Evolutionary conservation across 2,888 invertebrate species (phyloP).

Genomic region (Bombylius major): DNA sequence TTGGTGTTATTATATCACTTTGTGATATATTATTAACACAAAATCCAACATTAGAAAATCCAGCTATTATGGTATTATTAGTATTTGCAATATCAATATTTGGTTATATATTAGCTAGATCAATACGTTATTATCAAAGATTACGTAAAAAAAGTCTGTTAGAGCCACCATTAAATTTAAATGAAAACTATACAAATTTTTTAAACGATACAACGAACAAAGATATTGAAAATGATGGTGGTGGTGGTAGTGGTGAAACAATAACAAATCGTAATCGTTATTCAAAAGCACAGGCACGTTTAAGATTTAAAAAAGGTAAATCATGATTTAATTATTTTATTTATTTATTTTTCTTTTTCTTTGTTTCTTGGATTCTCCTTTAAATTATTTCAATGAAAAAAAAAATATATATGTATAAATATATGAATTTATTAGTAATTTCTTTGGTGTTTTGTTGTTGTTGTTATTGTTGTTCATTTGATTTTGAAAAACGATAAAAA

Average conservation of each 20-base stretch:
- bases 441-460: too few relatives aligned
- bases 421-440: too few relatives aligned
- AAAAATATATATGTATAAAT: too few relatives aligned
- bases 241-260: slow-evolving; percentile 16
- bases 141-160: slow-evolving; percentile 41
- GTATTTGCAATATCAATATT: slow-evolving; percentile 53
- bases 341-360: neutral
- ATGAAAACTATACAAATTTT: slow-evolving; percentile 20
- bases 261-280: slow-evolving; percentile 38
- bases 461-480: too few relatives aligned
- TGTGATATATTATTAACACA: slow-evolving; percentile 53
- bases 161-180: slow-evolving; percentile 41
- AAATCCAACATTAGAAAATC: slow-evolving; percentile 53
- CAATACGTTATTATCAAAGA: slow-evolving; percentile 41
- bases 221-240: slow-evolving; percentile 20
- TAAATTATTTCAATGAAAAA: too few relatives aligned
- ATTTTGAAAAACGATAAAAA: too few relatives aligned
- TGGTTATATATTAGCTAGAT: slow-evolving; percentile 54
- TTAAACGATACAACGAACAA: slow-evolving; percentile 11
- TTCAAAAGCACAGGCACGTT: slow-evolving; percentile 62
- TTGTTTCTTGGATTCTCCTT: too few relatives aligned
- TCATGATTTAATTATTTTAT: slow-evolving; percentile 29
- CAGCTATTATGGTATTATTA: slow-evolving; percentile 55
- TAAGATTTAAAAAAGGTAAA: slow-evolving; percentile 62
- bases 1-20: slow-evolving; percentile 53